phyloP scores from a whole-genome alignment of 2,113 vertebrate genomes.

The Alexandromys fortis region DNA sequence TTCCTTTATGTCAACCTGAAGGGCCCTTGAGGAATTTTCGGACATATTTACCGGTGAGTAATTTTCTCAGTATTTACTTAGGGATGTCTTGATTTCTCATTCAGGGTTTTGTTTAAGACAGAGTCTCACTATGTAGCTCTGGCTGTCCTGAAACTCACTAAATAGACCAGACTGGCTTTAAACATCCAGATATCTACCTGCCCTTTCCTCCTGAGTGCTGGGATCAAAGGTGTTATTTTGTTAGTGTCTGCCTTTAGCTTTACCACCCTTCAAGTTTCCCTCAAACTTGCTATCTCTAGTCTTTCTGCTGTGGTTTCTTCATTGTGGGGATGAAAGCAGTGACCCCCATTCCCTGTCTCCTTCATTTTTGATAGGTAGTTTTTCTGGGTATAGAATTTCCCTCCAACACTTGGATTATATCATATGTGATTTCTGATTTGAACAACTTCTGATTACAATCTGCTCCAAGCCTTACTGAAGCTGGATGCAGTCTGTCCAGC shows the following conservation, averaged over 20 bases:
- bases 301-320: background rate
- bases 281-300: background rate
- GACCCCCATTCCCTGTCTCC: too few relatives aligned
- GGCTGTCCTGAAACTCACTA: background rate
- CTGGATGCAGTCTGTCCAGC: background rate
- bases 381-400: background rate
- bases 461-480: background rate
- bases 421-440: background rate
- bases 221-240: background rate
- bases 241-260: too few relatives aligned
- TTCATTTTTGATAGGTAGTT: background rate
- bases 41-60: background rate
- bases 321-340: background rate
- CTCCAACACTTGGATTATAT: background rate
- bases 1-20: background rate
- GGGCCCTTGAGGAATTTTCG: background rate
- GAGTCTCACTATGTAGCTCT: background rate
- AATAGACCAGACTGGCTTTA: background rate
- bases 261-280: background rate
- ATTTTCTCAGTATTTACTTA: background rate
- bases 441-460: background rate
- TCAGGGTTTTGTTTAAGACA: background rate
- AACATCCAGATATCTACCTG: background rate
- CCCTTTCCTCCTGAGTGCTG: background rate
- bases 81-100: background rate